Conservation (phyloP, 1,140 invertebrate genomes). For the Bombus affinis region DNA sequence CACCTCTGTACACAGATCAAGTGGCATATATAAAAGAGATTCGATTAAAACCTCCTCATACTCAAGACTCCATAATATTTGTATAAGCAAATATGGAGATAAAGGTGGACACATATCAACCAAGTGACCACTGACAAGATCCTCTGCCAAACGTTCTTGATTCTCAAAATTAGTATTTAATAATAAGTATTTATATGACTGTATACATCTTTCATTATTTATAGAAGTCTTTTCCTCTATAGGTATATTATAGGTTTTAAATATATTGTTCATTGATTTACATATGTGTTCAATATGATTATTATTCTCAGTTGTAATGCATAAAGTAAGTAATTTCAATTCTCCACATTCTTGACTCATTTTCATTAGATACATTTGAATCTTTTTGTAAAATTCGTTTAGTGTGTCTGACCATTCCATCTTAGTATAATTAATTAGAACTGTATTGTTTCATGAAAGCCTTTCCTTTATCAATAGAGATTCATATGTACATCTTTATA, state of each 20-base stretch:
- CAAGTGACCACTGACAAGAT: constrained; percentile 69
- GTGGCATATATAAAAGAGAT: constrained; percentile 72
- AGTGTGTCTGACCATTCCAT: constrained; percentile 46
- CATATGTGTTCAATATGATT: constrained; percentile 66
- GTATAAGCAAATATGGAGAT: constrained; percentile 75
- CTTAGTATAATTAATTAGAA: background rate
- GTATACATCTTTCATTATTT: constrained; percentile 52
- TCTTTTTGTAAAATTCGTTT: constrained; percentile 68
- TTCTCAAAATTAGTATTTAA: constrained; percentile 77
- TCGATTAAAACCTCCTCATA: constrained; percentile 75
- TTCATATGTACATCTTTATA: background rate
- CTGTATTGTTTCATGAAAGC: no score
- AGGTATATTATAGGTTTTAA: constrained; percentile 46
- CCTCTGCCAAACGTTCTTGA: constrained; percentile 70
- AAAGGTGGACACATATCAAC: constrained; percentile 76
- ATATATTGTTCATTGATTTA: constrained; percentile 59
- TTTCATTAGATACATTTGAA: constrained; percentile 71
- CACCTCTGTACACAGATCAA: constrained; percentile 76
- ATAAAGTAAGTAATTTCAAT: constrained; percentile 68
- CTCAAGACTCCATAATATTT: constrained; percentile 73
- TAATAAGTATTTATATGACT: constrained; percentile 70
- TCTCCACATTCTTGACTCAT: constrained; percentile 67
- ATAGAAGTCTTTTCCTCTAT: constrained; percentile 31
- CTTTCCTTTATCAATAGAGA: background rate
- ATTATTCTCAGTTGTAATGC: constrained; percentile 70